Percentiles rank a stretch among this genome's conserved stretches.
Conservation (phyloP, 2,113 vertebrate species). For the Galemys pyrenaicus region DNA sequence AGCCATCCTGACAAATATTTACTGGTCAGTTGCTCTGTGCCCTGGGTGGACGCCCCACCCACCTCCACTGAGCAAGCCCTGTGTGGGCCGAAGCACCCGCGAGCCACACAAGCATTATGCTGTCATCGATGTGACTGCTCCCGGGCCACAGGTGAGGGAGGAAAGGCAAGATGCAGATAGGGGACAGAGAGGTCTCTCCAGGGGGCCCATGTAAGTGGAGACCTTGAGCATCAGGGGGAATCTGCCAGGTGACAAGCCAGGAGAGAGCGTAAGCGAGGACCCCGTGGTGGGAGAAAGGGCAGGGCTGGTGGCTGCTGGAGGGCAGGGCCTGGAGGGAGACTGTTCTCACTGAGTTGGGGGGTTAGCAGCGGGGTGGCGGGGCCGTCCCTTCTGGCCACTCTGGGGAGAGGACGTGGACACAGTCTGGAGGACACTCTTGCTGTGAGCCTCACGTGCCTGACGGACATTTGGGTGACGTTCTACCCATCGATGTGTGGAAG, state of each 20-base stretch:
- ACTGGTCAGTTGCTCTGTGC: too few species aligned
- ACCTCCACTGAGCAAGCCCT: not conserved
- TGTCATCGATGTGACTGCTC: not conserved
- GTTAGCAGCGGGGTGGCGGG: not conserved
- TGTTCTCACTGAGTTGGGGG: not conserved
- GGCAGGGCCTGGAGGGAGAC: fast-evolving
- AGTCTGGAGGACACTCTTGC: not conserved
- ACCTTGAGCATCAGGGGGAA: not conserved
- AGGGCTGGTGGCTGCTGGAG: too few species aligned
- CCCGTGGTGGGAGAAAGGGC: not conserved
- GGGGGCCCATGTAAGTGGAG: not conserved
- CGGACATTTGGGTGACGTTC: not conserved
- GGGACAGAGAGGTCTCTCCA: not conserved
- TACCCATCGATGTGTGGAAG: conserved; percentile 36
- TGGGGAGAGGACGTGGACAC: not conserved
- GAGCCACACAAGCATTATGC: not conserved
- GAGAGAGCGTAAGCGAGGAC: not conserved
- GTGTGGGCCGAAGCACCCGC: too few species aligned
- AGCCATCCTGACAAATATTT: not conserved
- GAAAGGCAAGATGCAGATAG: not conserved
- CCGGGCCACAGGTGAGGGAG: not conserved
- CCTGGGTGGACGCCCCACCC: not conserved
- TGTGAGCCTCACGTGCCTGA: fast-evolving
- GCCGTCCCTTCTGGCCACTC: not conserved
- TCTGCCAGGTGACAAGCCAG: not conserved